Percentiles rank a stretch among this genome's conserved stretches.
These are phyloP conservation scores for Folsomia candida DNA, from an alignment of 2,888 invertebrate genomes.

Conservation along the genomic window DNA sequence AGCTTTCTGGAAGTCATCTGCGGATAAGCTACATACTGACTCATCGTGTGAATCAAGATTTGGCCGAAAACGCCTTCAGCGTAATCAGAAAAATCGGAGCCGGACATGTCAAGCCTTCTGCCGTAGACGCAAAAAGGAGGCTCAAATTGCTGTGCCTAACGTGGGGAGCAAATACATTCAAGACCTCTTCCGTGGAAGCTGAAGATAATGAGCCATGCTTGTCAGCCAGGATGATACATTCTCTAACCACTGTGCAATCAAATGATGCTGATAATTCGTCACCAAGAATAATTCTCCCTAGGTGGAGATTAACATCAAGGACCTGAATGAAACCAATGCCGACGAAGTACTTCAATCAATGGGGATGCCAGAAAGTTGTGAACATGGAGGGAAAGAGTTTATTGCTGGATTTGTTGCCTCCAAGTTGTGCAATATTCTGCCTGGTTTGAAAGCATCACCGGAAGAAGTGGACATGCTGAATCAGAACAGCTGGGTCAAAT, in stretches of 20 bases:
- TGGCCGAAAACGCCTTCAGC: slow-evolving; percentile 10
- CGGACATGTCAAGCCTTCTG: not conserved
- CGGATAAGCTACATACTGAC: not conserved
- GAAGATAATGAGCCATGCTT: not conserved
- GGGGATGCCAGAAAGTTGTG: not conserved
- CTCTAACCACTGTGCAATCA: not conserved
- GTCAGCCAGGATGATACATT: not conserved
- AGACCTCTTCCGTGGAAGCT: not conserved
- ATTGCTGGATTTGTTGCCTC: not conserved
- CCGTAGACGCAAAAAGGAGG: not conserved
- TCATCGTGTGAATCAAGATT: slow-evolving; percentile 8
- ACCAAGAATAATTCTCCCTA: no score
- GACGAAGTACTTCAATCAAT: not conserved
- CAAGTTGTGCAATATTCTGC: not conserved
- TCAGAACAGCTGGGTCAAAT: not conserved
- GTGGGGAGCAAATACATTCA: not conserved
- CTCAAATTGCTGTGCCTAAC: not conserved
- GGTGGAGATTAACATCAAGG: no score
- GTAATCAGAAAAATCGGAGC: not conserved
- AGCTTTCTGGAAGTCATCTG: not conserved
- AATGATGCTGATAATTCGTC: no score
- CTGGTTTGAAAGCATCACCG: not conserved
- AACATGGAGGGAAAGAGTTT: not conserved
- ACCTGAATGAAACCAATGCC: no score
- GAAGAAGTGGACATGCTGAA: not conserved